Conservation (phyloP, 2,797 vertebrate genomes). For the Geotrypetes seraphini region DNA sequence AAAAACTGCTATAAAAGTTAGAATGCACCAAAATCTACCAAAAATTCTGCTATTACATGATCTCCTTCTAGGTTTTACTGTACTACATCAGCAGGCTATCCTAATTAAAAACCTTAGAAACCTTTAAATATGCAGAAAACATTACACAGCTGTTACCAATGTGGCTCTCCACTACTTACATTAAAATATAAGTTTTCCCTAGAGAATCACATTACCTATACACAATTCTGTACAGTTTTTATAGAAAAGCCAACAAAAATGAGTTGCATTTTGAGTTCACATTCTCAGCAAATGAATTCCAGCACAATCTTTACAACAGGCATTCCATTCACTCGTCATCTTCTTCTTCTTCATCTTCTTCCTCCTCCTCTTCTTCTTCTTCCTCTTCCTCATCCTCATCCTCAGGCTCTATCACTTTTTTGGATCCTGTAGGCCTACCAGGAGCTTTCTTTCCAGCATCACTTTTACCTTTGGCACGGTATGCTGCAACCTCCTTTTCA, state of each 20-base stretch:
- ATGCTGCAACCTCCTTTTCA: slow-evolving; percentile 91
- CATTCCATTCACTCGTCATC: slow-evolving; percentile 71
- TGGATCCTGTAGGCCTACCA: slow-evolving; percentile 71
- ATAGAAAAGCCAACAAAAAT: slow-evolving; percentile 65
- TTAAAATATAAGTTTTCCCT: slow-evolving; percentile 68
- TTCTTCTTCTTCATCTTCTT: slow-evolving; percentile 73
- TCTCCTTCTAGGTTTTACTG: slow-evolving; percentile 38
- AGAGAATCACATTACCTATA: slow-evolving; percentile 69
- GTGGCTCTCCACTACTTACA: slow-evolving; percentile 57
- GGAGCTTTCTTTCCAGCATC: slow-evolving; percentile 82
- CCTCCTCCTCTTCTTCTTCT: slow-evolving; percentile 79
- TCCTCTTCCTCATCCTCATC: slow-evolving; percentile 85
- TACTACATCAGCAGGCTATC: slow-evolving; percentile 34
- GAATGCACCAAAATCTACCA: slow-evolving; percentile 53
- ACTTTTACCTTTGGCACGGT: slow-evolving; percentile 70
- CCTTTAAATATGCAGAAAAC: slow-evolving; percentile 70
- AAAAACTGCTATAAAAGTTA: slow-evolving; percentile 49
- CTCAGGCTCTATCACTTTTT: slow-evolving; percentile 72
- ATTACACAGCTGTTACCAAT: slow-evolving; percentile 63
- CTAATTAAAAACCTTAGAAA: slow-evolving; percentile 45
- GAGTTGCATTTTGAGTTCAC: slow-evolving; percentile 80
- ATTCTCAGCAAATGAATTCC: slow-evolving; percentile 68
- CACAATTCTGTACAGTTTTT: slow-evolving; percentile 83
- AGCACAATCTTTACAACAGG: slow-evolving; percentile 61
- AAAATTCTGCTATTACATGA: slow-evolving; percentile 50